Evolutionary conservation across 30 jellyfish, hydroid and myxozoan genomes (phyloP).

Genomic region (Aurelia coerulea): DNA sequence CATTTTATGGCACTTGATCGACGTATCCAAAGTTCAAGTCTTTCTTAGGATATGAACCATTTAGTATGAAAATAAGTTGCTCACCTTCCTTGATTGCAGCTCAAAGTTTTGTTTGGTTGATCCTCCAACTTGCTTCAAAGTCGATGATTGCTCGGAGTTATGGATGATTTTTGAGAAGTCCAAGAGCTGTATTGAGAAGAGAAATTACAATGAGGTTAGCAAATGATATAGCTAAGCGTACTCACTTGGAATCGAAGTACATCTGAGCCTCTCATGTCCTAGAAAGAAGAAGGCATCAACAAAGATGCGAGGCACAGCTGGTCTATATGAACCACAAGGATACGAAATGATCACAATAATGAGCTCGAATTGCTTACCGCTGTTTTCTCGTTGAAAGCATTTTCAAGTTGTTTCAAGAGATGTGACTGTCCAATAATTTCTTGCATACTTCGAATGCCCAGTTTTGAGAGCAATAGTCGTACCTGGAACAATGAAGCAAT

Average conservation of each 20-base stretch:
- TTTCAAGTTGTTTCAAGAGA: conserved; percentile 50
- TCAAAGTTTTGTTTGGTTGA: conserved; percentile 51
- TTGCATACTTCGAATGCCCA: conserved; percentile 51
- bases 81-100: conserved; percentile 55
- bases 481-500: conserved; percentile 27
- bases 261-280: too few species aligned
- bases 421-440: conserved; percentile 83
- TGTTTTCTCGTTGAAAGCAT: conserved; percentile 72
- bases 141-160: conserved; percentile 30
- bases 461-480: conserved; percentile 69
- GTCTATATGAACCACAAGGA: too few species aligned
- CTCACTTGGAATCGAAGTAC: too few species aligned
- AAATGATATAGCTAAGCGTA: too few species aligned
- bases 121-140: conserved; percentile 68
- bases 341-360: too few species aligned
- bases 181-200: conserved; percentile 28
- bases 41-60: too few species aligned
- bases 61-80: too few species aligned
- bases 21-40: too few species aligned
- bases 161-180: conserved; percentile 36
- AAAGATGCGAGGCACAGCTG: too few species aligned
- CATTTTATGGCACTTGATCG: too few species aligned
- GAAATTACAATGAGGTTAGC: neutral
- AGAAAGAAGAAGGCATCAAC: too few species aligned
- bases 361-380: conserved; percentile 27